Percentiles rank a stretch among this genome's conserved stretches.
These are phyloP conservation scores for Dynastes tityus DNA, from an alignment of 2,888 invertebrate genomes.

Conservation along the genomic window DNA sequence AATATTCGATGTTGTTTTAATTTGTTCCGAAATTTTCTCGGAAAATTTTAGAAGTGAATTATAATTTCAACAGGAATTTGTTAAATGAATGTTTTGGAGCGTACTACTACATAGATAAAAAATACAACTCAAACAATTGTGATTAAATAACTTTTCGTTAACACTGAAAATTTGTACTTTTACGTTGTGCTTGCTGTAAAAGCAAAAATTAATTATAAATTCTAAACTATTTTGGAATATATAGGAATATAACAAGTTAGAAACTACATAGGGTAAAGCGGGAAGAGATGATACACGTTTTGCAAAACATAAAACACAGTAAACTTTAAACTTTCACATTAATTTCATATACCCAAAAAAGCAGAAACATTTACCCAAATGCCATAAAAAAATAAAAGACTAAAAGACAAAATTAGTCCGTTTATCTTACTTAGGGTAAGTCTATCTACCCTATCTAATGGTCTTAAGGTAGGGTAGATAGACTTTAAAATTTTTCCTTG, in stretches of 20 bases:
- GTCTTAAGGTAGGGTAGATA: not conserved
- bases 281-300: not conserved
- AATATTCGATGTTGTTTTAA: slow-evolving; percentile 2
- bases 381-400: not conserved
- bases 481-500: not conserved
- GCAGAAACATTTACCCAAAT: not conserved
- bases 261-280: not conserved
- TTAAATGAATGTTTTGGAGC: no score
- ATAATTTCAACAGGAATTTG: no score
- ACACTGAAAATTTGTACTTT: no score
- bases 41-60: not conserved
- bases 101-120: no score
- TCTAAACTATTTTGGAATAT: no score
- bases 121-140: no score
- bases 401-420: not conserved
- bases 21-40: not conserved
- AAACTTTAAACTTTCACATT: no score
- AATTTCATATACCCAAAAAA: not conserved
- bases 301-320: not conserved
- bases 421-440: not conserved
- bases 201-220: no score
- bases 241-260: not conserved
- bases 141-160: no score
- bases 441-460: no score
- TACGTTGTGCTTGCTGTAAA: no score